Conservation (phyloP, 2,113 vertebrate species). For the Prunella fulvescens region DNA sequence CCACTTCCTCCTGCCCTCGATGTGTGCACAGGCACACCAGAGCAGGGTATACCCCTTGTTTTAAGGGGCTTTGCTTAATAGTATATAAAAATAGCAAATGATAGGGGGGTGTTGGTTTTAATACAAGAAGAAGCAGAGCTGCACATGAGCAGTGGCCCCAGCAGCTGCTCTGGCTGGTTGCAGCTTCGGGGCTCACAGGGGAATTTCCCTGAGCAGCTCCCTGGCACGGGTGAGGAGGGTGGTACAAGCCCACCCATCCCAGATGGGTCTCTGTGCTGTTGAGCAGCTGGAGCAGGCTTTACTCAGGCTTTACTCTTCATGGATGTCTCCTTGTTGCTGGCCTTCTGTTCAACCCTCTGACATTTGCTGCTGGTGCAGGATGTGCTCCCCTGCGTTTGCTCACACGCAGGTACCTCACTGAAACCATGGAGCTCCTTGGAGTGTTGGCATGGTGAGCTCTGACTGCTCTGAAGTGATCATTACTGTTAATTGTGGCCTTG, state of each 20-base stretch:
- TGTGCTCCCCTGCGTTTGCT: neutral
- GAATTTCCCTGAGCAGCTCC: neutral
- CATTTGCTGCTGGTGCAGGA: neutral
- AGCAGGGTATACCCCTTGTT: neutral
- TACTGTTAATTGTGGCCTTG: conserved; percentile 39
- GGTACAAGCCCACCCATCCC: neutral
- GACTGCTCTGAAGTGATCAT: conserved; percentile 15
- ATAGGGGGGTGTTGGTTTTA: neutral
- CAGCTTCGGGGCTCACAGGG: neutral
- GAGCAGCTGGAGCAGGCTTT: neutral
- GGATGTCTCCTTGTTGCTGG: neutral
- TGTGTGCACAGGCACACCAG: neutral
- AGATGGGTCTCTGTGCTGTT: fast-evolving
- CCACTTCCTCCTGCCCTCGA: neutral
- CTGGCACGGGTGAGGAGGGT: neutral
- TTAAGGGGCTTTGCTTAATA: neutral
- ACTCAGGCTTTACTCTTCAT: neutral
- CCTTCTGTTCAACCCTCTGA: neutral
- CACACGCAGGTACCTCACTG: neutral
- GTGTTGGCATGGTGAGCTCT: neutral
- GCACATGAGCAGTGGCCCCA: fast-evolving
- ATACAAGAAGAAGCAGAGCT: neutral
- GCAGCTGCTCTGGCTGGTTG: neutral
- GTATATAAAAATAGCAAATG: neutral
- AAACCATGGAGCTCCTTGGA: neutral